phyloP scores from a whole-genome alignment of 2,888 invertebrate species.

The Chloromyia formosa region DNA sequence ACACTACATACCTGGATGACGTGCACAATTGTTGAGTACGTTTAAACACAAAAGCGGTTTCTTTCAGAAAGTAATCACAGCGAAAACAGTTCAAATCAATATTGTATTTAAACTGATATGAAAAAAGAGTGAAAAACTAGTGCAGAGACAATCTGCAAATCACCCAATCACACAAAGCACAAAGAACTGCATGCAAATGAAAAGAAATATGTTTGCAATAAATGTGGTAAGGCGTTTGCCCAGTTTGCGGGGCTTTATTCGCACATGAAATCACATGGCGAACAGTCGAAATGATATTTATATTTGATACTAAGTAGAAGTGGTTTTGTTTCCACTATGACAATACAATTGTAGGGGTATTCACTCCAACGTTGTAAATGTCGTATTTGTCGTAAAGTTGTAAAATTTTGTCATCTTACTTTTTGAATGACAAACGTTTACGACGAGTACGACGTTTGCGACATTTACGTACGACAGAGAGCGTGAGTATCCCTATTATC shows the following conservation, averaged over 20 bases:
- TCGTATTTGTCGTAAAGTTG: no score
- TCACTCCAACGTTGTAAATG: no score
- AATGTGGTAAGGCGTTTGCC: constrained; percentile 58
- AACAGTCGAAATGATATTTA: not conserved
- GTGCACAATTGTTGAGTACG: constrained; percentile 14
- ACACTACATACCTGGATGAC: not conserved
- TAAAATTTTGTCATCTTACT: no score
- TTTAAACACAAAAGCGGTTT: constrained; percentile 25
- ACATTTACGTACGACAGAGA: no score
- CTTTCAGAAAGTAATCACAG: constrained; percentile 43
- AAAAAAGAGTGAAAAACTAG: not conserved
- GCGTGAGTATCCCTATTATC: no score
- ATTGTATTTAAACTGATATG: constrained; percentile 16
- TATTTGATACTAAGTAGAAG: not conserved
- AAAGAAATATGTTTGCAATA: constrained; percentile 59
- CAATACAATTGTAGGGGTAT: no score
- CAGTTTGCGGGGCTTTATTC: constrained; percentile 60
- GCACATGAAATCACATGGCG: constrained; percentile 59
- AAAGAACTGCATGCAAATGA: constrained; percentile 56
- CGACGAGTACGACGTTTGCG: no score
- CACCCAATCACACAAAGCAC: no score
- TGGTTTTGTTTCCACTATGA: no score
- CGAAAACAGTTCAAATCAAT: constrained; percentile 26
- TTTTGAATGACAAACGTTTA: no score
- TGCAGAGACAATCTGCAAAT: no score